A percentile compares a stretch with the other conserved stretches of the same genome.
These are phyloP conservation scores for Leistus spinibarbis DNA, from an alignment of 2,888 invertebrate genomes.

Conservation along the genomic window DNA sequence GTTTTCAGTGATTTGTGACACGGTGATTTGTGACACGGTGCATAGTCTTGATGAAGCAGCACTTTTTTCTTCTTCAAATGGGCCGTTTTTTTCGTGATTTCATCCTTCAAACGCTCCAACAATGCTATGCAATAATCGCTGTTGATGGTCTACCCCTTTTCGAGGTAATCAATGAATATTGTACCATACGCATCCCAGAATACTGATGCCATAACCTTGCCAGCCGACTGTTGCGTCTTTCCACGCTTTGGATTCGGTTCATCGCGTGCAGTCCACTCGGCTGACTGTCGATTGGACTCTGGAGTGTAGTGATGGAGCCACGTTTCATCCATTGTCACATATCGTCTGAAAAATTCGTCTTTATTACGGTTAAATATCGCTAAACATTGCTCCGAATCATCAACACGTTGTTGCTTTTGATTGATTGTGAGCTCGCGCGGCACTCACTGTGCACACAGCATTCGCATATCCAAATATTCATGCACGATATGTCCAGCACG, in stretches of 20 bases:
- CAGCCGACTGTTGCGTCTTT: conserved; percentile 44
- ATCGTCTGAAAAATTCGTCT: conserved; percentile 45
- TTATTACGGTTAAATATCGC: conserved; percentile 40
- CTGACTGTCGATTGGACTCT: conserved; percentile 42
- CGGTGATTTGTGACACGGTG: neutral
- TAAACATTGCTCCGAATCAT: conserved; percentile 37
- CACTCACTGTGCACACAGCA: conserved; percentile 45
- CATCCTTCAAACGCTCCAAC: conserved; percentile 39
- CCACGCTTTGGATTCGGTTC: conserved; percentile 43
- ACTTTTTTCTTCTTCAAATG: conserved; percentile 12
- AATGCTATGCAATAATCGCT: conserved; percentile 43
- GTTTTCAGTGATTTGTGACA: neutral
- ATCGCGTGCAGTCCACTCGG: neutral
- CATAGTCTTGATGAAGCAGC: neutral
- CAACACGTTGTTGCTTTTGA: conserved; percentile 38
- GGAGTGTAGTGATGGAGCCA: conserved; percentile 44
- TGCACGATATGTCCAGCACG: conserved; percentile 37
- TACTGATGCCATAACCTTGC: conserved; percentile 48
- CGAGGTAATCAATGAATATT: conserved; percentile 48
- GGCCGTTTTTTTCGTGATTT: neutral
- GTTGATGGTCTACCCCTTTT: conserved; percentile 48
- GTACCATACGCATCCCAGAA: conserved; percentile 49
- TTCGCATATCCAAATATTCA: conserved; percentile 45
- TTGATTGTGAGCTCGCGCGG: conserved; percentile 43
- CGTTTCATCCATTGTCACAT: conserved; percentile 47